Evolutionary conservation across 2,888 invertebrate genomes (phyloP).

Genomic region (Cerastis leucographa): DNA sequence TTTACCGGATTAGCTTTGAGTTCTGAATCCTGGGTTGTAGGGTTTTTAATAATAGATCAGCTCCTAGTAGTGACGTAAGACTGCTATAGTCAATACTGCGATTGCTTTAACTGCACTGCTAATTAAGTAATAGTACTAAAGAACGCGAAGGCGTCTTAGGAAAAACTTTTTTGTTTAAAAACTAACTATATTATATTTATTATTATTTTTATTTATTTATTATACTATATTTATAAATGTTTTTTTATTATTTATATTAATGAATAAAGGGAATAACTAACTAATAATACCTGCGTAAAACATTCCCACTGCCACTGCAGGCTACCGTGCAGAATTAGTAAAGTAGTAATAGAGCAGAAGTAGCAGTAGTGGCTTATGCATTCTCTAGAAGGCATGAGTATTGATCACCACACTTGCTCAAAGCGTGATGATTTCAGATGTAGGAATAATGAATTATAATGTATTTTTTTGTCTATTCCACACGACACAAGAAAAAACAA

Average conservation of each 20-base stretch:
- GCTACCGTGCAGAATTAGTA: not conserved
- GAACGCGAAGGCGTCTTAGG: not conserved
- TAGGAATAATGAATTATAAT: not conserved
- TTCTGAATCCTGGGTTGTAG: not conserved
- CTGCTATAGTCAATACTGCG: not conserved
- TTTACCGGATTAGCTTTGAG: not conserved
- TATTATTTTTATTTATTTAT: no score
- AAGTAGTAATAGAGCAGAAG: no score
- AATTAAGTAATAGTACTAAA: no score
- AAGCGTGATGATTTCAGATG: not conserved
- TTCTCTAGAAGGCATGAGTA: not conserved
- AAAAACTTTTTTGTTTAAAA: not conserved
- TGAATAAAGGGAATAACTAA: no score
- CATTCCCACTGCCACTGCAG: not conserved
- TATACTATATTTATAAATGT: no score
- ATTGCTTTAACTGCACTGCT: not conserved
- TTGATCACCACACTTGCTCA: not conserved
- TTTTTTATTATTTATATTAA: no score
- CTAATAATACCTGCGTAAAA: not conserved
- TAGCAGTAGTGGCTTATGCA: not conserved
- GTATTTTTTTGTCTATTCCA: not conserved
- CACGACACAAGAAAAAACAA: not conserved
- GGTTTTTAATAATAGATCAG: not conserved
- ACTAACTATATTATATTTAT: no score
- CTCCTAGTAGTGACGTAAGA: not conserved